Percentiles rank a stretch among this genome's conserved stretches.
Evolutionary conservation across 2,888 invertebrate species (phyloP).

Genomic region (Druceiella hillmani): DNA sequence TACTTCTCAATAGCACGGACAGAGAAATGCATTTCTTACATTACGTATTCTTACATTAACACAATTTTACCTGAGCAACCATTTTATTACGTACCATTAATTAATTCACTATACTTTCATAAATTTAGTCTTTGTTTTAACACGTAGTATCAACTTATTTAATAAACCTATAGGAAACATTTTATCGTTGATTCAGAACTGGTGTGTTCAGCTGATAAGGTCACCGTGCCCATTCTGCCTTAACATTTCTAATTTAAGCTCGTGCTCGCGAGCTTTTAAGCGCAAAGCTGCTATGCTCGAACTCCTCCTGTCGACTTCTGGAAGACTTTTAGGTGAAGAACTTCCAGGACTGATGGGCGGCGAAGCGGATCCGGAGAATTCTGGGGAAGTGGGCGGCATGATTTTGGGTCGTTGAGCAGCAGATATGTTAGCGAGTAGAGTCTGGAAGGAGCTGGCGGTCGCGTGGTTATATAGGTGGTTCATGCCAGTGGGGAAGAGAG

Average conservation of each 20-base stretch:
- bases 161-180: too few species aligned
- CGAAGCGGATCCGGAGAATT: slow-evolving; percentile 45
- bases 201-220: slow-evolving; percentile 65
- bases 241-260: slow-evolving; percentile 75
- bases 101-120: neutral
- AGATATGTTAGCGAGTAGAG: slow-evolving; percentile 74
- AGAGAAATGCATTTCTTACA: too few species aligned
- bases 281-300: slow-evolving; percentile 84
- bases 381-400: slow-evolving; percentile 43
- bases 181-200: too few species aligned
- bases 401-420: slow-evolving; percentile 44
- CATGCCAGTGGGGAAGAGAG: slow-evolving; percentile 59
- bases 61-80: too few species aligned
- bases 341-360: slow-evolving; percentile 51
- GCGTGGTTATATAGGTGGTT: slow-evolving; percentile 50
- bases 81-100: too few species aligned
- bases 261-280: slow-evolving; percentile 86
- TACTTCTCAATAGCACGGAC: too few species aligned
- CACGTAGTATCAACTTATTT: too few species aligned
- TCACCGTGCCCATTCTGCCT: slow-evolving; percentile 71
- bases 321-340: slow-evolving; percentile 50
- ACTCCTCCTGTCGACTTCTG: slow-evolving; percentile 75
- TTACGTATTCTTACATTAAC: too few species aligned
- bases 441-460: slow-evolving; percentile 71
- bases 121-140: slow-evolving; percentile 7